These are phyloP conservation scores for Bombyx mori DNA, from an alignment of 1,140 invertebrate genomes.

Conservation along the genomic window ASM3026992v2 NC_085123.1:6291001-6291500, in stretches of 20 bases:
- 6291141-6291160: conserved; percentile 1
- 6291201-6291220: conserved; percentile 4
- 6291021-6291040: conserved; percentile 1
- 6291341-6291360: conserved; percentile 2
- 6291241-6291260: conserved; percentile 9
- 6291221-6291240: neutral
- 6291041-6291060: neutral
- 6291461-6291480: conserved; percentile 12
- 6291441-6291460: conserved; percentile 19
- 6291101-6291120: conserved; percentile 1
- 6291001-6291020: conserved; percentile 9
- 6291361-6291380: conserved; percentile 23
- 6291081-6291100: conserved; percentile 12
- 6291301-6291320: conserved; percentile 17
- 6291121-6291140: neutral
- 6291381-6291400: conserved; percentile 18
- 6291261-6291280: conserved; percentile 10
- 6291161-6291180: conserved; percentile 5
- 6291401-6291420: conserved; percentile 11
- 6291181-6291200: conserved; percentile 9
- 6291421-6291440: conserved; percentile 25
- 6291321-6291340: conserved; percentile 29
- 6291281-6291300: neutral
- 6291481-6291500: conserved; percentile 15
- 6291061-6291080: conserved; percentile 5